Evolutionary conservation across 2,888 invertebrate genomes (phyloP).

Genomic region (Eurytoma californica): DNA sequence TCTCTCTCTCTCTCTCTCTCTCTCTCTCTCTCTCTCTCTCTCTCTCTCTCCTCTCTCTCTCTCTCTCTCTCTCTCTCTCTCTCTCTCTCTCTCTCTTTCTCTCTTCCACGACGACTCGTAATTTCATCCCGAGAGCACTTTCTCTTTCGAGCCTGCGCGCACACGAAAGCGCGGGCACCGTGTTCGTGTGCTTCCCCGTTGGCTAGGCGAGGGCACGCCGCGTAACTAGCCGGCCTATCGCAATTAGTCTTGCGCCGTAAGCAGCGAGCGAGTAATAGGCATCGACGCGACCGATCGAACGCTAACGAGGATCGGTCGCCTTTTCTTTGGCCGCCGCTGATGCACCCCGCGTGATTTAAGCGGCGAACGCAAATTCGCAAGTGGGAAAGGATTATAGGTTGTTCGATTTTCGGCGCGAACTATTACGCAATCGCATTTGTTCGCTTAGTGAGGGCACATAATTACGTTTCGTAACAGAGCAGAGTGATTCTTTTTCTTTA

Average conservation of each 20-base stretch:
- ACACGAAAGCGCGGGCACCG: neutral
- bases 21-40: neutral
- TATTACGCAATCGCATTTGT: no score
- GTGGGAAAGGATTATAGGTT: no score
- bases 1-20: no score
- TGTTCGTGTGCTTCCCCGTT: neutral
- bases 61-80: neutral
- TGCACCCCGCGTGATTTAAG: no score
- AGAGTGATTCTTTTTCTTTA: no score
- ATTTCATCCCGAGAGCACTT: slow-evolving; percentile 52
- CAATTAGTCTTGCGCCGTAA: slow-evolving; percentile 27
- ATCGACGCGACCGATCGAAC: neutral
- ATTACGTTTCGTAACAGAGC: no score
- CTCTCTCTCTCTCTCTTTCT: neutral
- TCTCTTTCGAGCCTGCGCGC: slow-evolving; percentile 43
- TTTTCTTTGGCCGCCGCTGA: no score
- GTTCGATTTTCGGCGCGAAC: no score
- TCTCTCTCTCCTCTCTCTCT: neutral
- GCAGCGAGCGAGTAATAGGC: neutral
- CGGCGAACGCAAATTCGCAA: no score
- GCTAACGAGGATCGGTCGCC: no score
- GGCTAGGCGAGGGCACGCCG: neutral
- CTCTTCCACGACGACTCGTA: slow-evolving; percentile 19
- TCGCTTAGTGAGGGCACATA: no score
- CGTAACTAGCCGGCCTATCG: slow-evolving; percentile 29